Evolutionary conservation across 2,797 vertebrate genomes (phyloP).

Genomic region (Catharus ustulatus): DNA sequence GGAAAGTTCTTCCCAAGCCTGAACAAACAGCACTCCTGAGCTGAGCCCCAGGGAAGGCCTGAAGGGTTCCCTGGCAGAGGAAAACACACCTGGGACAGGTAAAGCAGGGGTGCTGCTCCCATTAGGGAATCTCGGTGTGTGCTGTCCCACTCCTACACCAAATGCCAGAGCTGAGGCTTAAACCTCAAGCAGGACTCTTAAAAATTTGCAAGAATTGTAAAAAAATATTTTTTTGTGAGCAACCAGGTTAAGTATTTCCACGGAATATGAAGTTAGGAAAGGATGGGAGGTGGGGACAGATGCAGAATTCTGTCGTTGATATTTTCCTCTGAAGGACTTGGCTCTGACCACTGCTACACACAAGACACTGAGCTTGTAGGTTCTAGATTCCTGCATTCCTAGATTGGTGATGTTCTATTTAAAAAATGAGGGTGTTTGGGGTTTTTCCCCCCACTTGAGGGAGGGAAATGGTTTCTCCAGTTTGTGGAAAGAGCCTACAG

Average conservation of each 20-base stretch:
- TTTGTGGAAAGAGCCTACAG: neutral
- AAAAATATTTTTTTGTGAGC: neutral
- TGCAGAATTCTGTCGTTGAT: neutral
- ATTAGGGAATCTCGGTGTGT: neutral
- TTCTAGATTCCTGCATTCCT: neutral
- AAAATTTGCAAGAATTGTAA: neutral
- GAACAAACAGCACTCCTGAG: neutral
- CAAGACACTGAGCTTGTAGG: neutral
- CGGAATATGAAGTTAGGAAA: neutral
- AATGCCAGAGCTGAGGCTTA: neutral
- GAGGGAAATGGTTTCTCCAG: neutral
- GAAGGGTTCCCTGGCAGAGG: neutral
- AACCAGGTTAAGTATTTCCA: neutral
- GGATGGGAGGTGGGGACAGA: neutral
- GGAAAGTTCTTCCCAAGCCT: neutral
- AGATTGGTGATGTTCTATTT: neutral
- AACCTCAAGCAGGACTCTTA: neutral
- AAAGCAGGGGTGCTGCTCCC: neutral
- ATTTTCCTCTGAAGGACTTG: slow-evolving; percentile 24
- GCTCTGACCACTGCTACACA: neutral
- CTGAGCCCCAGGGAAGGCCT: neutral
- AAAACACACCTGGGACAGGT: neutral
- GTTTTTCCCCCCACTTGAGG: neutral
- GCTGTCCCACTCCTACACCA: neutral
- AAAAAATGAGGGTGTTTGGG: neutral